Conservation (phyloP, 1,140 invertebrate species). For the Chironomus tepperi region DNA sequence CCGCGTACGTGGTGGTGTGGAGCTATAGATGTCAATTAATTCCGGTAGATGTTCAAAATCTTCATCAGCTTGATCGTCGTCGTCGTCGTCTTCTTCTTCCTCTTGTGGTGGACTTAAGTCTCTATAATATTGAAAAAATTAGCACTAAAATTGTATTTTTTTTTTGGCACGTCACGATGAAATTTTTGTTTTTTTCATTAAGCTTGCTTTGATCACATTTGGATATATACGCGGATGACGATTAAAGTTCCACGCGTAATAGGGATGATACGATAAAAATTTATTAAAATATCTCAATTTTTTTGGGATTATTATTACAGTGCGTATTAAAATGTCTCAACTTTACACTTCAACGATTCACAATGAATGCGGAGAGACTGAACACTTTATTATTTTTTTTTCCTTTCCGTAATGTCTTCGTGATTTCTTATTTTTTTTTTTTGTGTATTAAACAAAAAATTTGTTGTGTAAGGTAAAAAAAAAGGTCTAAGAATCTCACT, state of each 20-base stretch:
- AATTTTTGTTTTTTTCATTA: no score
- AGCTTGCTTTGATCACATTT: no score
- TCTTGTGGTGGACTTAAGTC: not conserved
- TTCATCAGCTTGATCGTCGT: not conserved
- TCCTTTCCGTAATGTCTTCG: not conserved
- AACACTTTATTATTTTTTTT: not conserved
- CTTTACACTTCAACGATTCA: conserved; percentile 12
- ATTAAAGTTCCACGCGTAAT: not conserved
- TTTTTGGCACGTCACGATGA: no score
- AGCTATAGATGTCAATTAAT: conserved; percentile 42
- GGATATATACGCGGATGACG: not conserved
- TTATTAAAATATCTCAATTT: not conserved
- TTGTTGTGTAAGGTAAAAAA: conserved; percentile 14
- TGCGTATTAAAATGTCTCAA: not conserved
- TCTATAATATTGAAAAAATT: no score
- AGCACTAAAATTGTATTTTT: no score
- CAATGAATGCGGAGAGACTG: not conserved
- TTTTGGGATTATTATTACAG: not conserved
- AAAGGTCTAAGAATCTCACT: conserved; percentile 5
- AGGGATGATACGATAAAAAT: not conserved
- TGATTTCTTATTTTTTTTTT: no score
- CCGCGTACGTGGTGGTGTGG: conserved; percentile 45
- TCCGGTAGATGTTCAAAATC: not conserved
- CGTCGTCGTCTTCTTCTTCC: conserved; percentile 11
- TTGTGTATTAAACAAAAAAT: not conserved